A percentile compares a stretch with the other conserved stretches of the same genome.
Conservation (phyloP, 1,140 invertebrate genomes). For the Papilio machaon region DNA sequence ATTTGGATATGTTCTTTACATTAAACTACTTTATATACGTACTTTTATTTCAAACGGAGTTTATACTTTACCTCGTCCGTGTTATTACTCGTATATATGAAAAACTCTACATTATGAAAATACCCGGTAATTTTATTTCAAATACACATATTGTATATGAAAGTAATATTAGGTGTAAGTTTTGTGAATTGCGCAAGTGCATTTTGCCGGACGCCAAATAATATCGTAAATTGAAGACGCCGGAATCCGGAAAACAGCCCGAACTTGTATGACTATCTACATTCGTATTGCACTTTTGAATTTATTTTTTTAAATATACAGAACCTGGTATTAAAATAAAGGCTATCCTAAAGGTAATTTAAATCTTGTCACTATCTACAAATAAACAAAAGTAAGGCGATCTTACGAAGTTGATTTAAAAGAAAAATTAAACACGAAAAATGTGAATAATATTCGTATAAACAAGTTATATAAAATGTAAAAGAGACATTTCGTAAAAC, state of each 20-base stretch:
- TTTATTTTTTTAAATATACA: background rate
- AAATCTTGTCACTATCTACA: background rate
- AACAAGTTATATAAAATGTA: conserved; percentile 9
- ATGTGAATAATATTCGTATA: background rate
- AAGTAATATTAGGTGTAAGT: background rate
- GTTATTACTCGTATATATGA: too few species aligned
- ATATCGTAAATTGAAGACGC: conserved; percentile 1
- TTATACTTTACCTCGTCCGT: too few species aligned
- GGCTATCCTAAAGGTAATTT: background rate
- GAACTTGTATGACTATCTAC: background rate
- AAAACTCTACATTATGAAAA: too few species aligned
- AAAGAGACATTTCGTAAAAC: conserved; percentile 7
- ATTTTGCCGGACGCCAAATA: background rate
- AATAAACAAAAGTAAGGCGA: background rate
- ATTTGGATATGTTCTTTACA: background rate
- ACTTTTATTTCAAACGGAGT: too few species aligned
- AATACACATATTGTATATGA: background rate
- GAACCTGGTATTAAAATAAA: too few species aligned
- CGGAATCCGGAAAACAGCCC: background rate
- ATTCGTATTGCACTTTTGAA: background rate
- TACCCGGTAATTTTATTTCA: background rate
- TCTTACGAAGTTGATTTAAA: background rate
- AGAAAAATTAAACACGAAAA: background rate
- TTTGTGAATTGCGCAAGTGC: background rate
- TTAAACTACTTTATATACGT: too few species aligned